Percentiles rank a stretch among this genome's conserved stretches.
Evolutionary conservation across 2,888 invertebrate species (phyloP).

Genomic region (Strigamia transsilvanica): DNA sequence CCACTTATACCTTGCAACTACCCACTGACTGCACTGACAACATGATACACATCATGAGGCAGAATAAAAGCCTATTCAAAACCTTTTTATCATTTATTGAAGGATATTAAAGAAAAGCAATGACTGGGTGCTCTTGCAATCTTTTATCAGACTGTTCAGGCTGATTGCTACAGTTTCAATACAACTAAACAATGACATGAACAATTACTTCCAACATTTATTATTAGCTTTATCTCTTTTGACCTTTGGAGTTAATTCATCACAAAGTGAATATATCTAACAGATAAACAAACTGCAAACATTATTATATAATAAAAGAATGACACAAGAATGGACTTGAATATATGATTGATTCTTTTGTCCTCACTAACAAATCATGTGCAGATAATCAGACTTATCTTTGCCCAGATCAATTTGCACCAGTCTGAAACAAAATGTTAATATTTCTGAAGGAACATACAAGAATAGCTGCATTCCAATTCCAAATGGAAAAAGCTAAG

Average conservation of each 20-base stretch:
- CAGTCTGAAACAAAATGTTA: not conserved
- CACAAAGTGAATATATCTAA: no score
- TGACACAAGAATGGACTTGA: no score
- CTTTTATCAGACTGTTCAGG: not conserved
- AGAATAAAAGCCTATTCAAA: not conserved
- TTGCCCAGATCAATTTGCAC: no score
- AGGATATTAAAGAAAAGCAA: not conserved
- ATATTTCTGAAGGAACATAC: not conserved
- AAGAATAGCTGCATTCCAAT: conserved; percentile 41
- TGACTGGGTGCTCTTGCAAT: not conserved
- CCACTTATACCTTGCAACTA: conserved; percentile 9
- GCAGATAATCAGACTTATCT: not conserved
- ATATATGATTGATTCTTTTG: no score
- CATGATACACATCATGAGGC: conserved; percentile 20
- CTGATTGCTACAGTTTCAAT: not conserved
- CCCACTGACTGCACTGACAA: conserved; percentile 3
- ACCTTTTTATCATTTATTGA: conserved; percentile 20
- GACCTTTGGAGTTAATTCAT: no score
- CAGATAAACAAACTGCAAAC: no score
- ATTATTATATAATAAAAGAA: no score
- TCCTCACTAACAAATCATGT: not conserved
- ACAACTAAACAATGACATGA: no score
- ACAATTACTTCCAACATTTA: no score
- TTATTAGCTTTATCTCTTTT: no score
- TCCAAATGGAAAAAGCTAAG: conserved; percentile 22